phyloP scores from a whole-genome alignment of 2,113 vertebrate genomes.

The Strigops habroptila region DNA sequence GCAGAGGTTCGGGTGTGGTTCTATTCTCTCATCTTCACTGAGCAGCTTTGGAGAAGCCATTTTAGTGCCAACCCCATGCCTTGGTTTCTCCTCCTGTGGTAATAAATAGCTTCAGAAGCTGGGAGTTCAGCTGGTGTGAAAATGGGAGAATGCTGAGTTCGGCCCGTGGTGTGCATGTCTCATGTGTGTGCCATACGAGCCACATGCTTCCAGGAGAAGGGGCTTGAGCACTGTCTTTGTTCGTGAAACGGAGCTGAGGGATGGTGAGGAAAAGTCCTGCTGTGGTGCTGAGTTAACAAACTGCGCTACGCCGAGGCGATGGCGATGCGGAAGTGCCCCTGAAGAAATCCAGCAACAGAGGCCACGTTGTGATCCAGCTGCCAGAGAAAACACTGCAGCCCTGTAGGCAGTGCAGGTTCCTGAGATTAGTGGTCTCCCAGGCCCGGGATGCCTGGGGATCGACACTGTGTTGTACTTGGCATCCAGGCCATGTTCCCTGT shows the following conservation, averaged over 20 bases:
- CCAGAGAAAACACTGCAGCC: background rate
- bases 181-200: accelerated
- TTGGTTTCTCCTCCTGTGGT: background rate
- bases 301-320: background rate
- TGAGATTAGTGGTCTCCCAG: background rate
- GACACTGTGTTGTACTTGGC: background rate
- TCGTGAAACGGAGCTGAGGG: background rate
- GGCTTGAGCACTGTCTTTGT: accelerated
- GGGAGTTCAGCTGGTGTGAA: background rate
- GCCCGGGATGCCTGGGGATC: background rate
- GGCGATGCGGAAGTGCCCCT: background rate
- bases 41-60: background rate
- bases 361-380: background rate
- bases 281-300: background rate
- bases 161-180: background rate
- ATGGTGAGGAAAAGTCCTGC: background rate
- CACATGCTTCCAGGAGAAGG: background rate
- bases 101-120: background rate
- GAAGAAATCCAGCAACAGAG: background rate
- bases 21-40: background rate
- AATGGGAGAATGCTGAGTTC: background rate
- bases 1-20: background rate
- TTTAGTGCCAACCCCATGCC: background rate
- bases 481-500: background rate
- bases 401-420: background rate